These are phyloP conservation scores for Nipponacmea schrenckii DNA, from an alignment of 2,888 invertebrate species.

Conservation along the genomic window DNA sequence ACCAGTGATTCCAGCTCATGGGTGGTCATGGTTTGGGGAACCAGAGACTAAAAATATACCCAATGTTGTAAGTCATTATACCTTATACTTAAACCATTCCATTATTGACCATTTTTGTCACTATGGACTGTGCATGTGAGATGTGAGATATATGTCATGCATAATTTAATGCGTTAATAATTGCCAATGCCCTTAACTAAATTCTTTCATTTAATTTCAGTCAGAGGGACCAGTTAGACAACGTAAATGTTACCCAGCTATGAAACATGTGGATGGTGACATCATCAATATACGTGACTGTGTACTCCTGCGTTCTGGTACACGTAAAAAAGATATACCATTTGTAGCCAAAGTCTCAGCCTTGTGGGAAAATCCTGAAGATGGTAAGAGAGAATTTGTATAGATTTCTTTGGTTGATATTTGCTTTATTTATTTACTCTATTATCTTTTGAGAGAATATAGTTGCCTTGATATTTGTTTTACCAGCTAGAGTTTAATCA, in stretches of 20 bases:
- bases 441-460: too few relatives aligned
- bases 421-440: too few relatives aligned
- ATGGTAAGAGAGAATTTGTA: conserved; percentile 74
- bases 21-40: conserved; percentile 55
- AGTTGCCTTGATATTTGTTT: too few relatives aligned
- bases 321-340: conserved; percentile 85
- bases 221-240: conserved; percentile 80
- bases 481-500: too few relatives aligned
- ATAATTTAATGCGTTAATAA: too few relatives aligned
- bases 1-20: conserved; percentile 40
- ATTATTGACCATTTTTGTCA: too few relatives aligned
- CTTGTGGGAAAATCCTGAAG: conserved; percentile 93
- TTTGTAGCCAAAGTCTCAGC: conserved; percentile 94
- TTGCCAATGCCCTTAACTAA: too few relatives aligned
- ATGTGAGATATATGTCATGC: too few relatives aligned
- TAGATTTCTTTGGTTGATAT: not conserved
- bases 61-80: conserved; percentile 24
- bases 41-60: conserved; percentile 47
- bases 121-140: too few relatives aligned
- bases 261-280: conserved; percentile 87
- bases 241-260: conserved; percentile 88
- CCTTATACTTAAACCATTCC: too few relatives aligned
- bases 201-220: conserved; percentile 71
- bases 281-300: conserved; percentile 89
- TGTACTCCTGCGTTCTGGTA: conserved; percentile 88